Evolutionary conservation across 2,888 invertebrate genomes (phyloP), one percentile per base, ranked within the genome.

Genomic region (Erpobdella octoculata): DNA sequence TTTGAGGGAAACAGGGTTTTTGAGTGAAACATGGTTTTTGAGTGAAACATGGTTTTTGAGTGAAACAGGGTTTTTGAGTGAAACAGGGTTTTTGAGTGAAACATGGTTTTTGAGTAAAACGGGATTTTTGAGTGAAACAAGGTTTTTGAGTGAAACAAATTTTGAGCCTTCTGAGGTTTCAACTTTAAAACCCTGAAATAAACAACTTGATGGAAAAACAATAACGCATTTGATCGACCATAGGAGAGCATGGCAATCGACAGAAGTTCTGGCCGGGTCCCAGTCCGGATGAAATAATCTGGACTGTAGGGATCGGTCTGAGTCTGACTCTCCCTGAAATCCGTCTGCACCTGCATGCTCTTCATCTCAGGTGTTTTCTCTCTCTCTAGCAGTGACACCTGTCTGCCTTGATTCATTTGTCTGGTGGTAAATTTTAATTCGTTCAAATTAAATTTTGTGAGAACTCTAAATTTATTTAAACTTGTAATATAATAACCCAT

Each of bases 241-340:
- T 88, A 89, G 38, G 86, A 85, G 37, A 89, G 81, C 37, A 87
- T 84, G 5, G 86, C 87, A 36, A 91, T 82, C 61, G 87, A 88
- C 31, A 91, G 79, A 0, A 90, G 85, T 81, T 90, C 90, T 0
- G 90, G 84, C 78, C 85, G 80, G 81, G 86, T 48, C 41, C 82
- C 71, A 77, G 84, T 83, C 46, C 81, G 78, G 76, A 88, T 81
- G 72, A 83, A 84, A 78, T 86, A 87, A 0, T 86, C 85, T 0
- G 91, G 89, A 75, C 90, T 88, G 88, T 90, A 91, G 0, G 91
- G 91, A 18, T 85, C 84, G 0, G 91, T 91, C 82, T 91, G 91
- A 0, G 89, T 87, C 75, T 89, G 89, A 0, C 88, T 88, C 78
- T 91, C 91, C 72, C 91, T 86, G 80, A 86, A 90, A 71, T 88